phyloP scores from a whole-genome alignment of 2,113 vertebrate genomes.

The Herpetotheres cachinnans region DNA sequence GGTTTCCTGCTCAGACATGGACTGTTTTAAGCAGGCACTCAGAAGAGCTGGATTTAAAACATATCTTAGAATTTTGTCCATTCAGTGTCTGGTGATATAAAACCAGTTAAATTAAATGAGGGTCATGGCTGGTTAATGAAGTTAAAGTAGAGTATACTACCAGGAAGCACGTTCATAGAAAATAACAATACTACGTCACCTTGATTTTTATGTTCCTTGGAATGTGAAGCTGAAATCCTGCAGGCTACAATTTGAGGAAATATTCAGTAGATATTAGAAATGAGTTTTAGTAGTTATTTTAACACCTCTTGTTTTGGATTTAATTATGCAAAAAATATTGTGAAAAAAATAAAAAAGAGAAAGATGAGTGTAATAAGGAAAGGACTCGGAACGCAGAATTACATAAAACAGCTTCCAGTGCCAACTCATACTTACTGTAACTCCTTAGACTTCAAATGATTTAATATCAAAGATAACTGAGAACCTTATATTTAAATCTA shows the following conservation, averaged over 20 bases:
- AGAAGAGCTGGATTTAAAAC: neutral
- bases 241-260: neutral
- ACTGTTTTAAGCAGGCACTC: neutral
- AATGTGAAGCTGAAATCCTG: neutral
- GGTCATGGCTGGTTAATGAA: neutral
- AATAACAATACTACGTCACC: neutral
- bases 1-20: neutral
- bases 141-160: neutral
- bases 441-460: neutral
- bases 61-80: neutral
- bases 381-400: neutral
- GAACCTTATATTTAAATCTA: neutral
- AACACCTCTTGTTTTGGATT: neutral
- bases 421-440: neutral
- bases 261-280: neutral
- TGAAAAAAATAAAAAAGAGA: neutral
- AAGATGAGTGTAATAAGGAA: neutral
- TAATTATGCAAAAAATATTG: neutral
- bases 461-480: neutral
- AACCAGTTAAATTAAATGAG: neutral
- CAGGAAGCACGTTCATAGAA: neutral
- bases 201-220: neutral
- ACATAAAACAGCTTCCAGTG: neutral
- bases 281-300: neutral
- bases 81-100: neutral